Evolutionary conservation across 2,797 vertebrate genomes (phyloP), one percentile per base, ranked within the genome.

Genomic region (Adrianichthys oophorus): DNA sequence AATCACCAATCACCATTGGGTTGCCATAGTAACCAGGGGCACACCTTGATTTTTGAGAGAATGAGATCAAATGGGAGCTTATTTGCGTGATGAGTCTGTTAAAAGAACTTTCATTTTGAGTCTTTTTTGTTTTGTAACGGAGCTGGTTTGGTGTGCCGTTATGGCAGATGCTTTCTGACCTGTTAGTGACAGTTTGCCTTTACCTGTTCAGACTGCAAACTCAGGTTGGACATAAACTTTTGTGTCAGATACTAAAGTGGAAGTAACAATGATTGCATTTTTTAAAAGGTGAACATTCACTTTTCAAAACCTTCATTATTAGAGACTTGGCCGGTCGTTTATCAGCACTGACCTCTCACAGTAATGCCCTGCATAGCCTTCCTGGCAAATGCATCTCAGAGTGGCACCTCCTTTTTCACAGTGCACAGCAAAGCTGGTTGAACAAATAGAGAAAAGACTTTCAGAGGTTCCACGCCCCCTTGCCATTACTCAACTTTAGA

Each of bases 11-110:
- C 1, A 76, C 74, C 83, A 95, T 89, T 1, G 96, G 97, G 88
- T 95, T 98, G 70, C 97, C 97, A 76, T 95, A 98, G 90, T 95
- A 95, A 88, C 96, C 96, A 0, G 97, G 97, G 56, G 96, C 94
- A 71, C 97, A 99, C 84, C 97, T 99, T 79, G 50, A 76, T 48
- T 21, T 12, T 37, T 37, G 10, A 13, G 10, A 12, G 8, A 37
- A 13, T 12, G 32, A 37, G 10, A 32, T 32, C 1, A 32, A 2
- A 29, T 29, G 26, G 26, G 1, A 29, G 29, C 2, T 32, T 8
- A 8, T 10, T 32, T 12, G 29, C 12, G 29, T 12, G 29, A 32
- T 32, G 29, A 37, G 32, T 13, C 10, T 37, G 32, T 37, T 10
- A 12, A 12, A 37, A 37, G 4, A 4, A 37, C 12, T 12, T 1